phyloP scores from a whole-genome alignment of 2,888 invertebrate species.

The Protula sp. region DNA sequence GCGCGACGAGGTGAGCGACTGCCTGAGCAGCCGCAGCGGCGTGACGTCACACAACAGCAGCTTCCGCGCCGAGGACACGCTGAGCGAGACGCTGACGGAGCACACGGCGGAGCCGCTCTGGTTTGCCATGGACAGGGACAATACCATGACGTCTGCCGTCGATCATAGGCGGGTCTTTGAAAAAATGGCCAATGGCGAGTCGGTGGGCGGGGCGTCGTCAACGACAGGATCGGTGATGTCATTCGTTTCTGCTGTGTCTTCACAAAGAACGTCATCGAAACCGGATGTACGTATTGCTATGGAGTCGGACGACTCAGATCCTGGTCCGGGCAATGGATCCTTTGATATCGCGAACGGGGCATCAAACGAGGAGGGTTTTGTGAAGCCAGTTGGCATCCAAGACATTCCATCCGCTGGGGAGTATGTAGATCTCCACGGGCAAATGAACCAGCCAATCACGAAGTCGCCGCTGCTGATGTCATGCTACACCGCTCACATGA shows the following conservation, averaged over 20 bases:
- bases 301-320: background rate
- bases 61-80: background rate
- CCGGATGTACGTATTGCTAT: background rate
- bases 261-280: slow-evolving; percentile 43
- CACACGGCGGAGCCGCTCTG: background rate
- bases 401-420: slow-evolving; percentile 1
- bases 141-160: background rate
- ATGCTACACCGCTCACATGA: slow-evolving; percentile 85
- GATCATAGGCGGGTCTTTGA: background rate
- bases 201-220: background rate
- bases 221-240: slow-evolving; percentile 42
- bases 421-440: slow-evolving; percentile 83
- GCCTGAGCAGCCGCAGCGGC: background rate
- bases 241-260: slow-evolving; percentile 79
- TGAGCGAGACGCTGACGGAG: background rate
- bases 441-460: slow-evolving; percentile 83
- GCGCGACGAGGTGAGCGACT: slow-evolving; percentile 66
- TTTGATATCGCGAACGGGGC: background rate
- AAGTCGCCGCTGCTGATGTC: slow-evolving; percentile 92
- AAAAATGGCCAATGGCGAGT: background rate
- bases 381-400: background rate
- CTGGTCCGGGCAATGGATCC: background rate
- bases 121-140: background rate
- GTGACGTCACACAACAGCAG: background rate
- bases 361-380: background rate